A percentile compares a stretch with the other conserved stretches of the same genome.
Evolutionary conservation across 2,888 invertebrate species (phyloP).

Genomic region (Drosophila dives): DNA sequence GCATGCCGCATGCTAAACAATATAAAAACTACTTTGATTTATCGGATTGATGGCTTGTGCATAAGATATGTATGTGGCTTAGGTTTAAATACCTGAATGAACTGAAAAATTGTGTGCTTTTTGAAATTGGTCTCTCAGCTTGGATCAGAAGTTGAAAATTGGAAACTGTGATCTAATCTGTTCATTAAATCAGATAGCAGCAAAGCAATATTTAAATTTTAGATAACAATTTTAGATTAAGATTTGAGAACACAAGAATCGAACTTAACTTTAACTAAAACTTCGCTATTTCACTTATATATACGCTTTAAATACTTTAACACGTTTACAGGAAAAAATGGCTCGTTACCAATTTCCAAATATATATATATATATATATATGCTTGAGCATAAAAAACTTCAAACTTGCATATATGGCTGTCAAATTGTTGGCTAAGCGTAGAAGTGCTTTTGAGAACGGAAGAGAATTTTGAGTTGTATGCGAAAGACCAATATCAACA

Average conservation of each 20-base stretch:
- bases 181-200: background rate
- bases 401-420: background rate
- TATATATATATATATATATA: too few species aligned
- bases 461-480: constrained; percentile 9
- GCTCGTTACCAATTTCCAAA: background rate
- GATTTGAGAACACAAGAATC: background rate
- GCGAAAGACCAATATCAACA: constrained; percentile 51
- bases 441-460: constrained; percentile 9
- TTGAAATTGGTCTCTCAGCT: background rate
- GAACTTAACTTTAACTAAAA: background rate
- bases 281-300: background rate
- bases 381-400: background rate
- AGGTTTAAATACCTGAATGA: background rate
- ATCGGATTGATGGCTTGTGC: background rate
- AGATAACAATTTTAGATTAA: background rate
- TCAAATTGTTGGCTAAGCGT: constrained; percentile 14
- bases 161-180: background rate
- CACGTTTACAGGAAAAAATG: background rate
- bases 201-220: background rate
- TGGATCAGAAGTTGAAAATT: background rate
- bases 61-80: background rate
- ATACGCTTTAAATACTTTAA: background rate
- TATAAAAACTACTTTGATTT: background rate
- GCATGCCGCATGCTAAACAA: constrained; percentile 32
- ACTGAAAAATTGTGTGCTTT: background rate